These are phyloP conservation scores for Pseudococcus jackbeardsleyi DNA, from an alignment of 2,888 invertebrate genomes.

Conservation along the genomic window DNA sequence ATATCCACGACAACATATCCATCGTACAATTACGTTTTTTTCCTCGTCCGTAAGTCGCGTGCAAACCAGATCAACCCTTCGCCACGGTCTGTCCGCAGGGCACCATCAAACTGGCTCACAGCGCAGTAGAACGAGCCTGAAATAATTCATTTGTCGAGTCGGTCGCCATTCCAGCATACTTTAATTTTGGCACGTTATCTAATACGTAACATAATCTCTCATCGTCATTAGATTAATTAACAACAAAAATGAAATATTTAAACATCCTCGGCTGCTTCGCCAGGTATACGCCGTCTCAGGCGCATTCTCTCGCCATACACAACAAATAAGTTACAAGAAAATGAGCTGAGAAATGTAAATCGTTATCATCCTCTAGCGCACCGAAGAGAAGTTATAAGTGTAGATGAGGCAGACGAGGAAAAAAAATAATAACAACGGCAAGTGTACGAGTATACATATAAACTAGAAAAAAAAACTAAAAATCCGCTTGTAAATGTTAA, in stretches of 20 bases:
- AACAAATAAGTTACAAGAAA: slow-evolving; percentile 45
- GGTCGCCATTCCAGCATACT: slow-evolving; percentile 25
- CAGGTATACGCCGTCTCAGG: background rate
- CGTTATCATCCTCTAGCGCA: slow-evolving; percentile 13
- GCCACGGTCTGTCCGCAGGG: too few species aligned
- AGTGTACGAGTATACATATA: slow-evolving; percentile 34
- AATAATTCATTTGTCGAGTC: background rate
- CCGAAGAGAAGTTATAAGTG: background rate
- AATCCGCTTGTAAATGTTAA: slow-evolving; percentile 62
- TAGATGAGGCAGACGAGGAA: background rate
- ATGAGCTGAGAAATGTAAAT: slow-evolving; percentile 25
- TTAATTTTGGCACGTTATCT: slow-evolving; percentile 49
- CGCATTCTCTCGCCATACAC: background rate
- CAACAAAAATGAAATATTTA: slow-evolving; percentile 41
- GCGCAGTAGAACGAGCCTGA: background rate
- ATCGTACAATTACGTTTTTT: too few species aligned
- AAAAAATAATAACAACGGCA: background rate
- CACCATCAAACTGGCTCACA: too few species aligned
- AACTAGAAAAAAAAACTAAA: slow-evolving; percentile 46
- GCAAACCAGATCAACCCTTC: too few species aligned
- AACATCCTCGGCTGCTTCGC: background rate
- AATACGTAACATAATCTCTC: slow-evolving; percentile 42
- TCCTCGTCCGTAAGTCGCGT: too few species aligned
- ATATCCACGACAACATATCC: too few species aligned
- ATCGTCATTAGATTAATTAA: slow-evolving; percentile 50